phyloP scores from a whole-genome alignment of 2,113 vertebrate species.

The Alligator sinensis region DNA sequence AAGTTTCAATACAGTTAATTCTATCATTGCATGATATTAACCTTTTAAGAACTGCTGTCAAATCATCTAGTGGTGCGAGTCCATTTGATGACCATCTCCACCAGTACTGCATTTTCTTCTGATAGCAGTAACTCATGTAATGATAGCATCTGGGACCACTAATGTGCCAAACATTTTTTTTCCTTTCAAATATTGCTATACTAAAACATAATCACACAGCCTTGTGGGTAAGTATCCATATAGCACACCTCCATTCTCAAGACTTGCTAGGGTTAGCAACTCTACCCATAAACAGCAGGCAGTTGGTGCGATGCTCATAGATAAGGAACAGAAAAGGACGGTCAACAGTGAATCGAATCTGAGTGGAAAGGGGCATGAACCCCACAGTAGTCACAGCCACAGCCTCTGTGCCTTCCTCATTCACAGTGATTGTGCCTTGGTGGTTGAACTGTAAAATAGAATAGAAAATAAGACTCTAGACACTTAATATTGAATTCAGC shows the following conservation, averaged over 20 bases:
- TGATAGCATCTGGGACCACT: background rate
- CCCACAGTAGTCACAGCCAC: conserved; percentile 89
- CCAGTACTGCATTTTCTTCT: background rate
- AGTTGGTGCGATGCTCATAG: conserved; percentile 95
- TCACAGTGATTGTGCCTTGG: conserved; percentile 94
- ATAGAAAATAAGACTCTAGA: background rate
- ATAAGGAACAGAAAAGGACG: conserved; percentile 94
- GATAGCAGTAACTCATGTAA: background rate
- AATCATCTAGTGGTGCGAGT: conserved; percentile 41
- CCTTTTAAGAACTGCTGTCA: conserved; percentile 31
- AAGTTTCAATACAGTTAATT: background rate
- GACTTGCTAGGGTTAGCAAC: conserved; percentile 87
- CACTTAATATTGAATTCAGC: rapidly evolving
- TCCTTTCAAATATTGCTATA: conserved; percentile 30
- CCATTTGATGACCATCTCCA: conserved; percentile 16
- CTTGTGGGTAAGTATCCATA: background rate
- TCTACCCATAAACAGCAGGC: conserved; percentile 94
- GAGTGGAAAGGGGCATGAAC: conserved; percentile 96
- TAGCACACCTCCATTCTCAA: conserved; percentile 46
- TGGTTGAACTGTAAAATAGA: conserved; percentile 87
- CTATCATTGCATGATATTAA: background rate
- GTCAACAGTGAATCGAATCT: conserved; percentile 89
- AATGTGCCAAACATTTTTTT: background rate
- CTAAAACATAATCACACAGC: background rate
- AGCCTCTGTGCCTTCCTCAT: conserved; percentile 95